Base-by-base conservation (phyloP, 1,140 invertebrate genomes). In the Diabrotica virgifera region DNA sequence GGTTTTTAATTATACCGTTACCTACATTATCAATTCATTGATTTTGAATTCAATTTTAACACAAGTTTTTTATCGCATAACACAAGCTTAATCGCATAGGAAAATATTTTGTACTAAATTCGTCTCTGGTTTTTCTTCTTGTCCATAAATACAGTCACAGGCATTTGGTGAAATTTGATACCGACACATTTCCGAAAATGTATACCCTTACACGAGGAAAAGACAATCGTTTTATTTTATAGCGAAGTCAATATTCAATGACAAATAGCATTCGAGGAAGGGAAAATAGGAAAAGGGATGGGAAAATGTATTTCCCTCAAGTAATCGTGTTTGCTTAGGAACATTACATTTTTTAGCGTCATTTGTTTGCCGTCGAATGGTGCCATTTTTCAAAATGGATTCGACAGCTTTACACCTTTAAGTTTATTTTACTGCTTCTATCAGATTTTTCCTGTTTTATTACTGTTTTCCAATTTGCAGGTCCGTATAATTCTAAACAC, bases 261-360 rank as follows among this genome's bases (percentile, higher is more conserved):
- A 57, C 55, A 57, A 57, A 57, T 57, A 40, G 55, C 55, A 11
- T 36, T 57, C 24, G 55, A 36, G 8, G 4, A 46, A 46, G n/a
- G 36, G 36, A 36, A 36, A 57, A 57, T 36, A n/a, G 55, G 36
- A 36, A 57, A 57, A 57, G 55, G 55, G 55, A 24, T 37, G 12
- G 12, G 55, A 37, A 66, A 64, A 59, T 59, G 50, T 69, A 69
- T 69, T 69, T 69, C 68, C 68, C 68, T 36, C 55, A 64, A 63
- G 68, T 54, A 51, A 54, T 63, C 56, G 61, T 63, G 68, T 69
- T 69, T 69, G 62, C 55, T 69, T 65, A 58, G 56, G n/a, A 46
- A 52, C 59, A 51, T 59, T n/a, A 37, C 60, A 63, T 57, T 60
- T 53, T 52, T 62, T 54, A 38, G 54, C 51, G 54, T 69, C 65